Conservation (phyloP, 2,797 vertebrate species). For the Leptoclinus maculatus region DNA sequence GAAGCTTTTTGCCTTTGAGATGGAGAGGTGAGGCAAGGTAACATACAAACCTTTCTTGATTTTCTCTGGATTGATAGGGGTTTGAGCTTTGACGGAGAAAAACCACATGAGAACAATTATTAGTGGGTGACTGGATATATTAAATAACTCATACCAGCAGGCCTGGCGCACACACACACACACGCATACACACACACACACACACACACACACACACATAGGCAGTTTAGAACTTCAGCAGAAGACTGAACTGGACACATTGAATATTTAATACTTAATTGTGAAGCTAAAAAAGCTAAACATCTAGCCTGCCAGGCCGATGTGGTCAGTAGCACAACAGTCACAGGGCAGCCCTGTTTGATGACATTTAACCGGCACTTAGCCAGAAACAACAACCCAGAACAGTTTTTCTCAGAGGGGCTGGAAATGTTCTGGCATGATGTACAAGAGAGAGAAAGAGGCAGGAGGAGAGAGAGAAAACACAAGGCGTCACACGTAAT, state of each 20-base stretch:
- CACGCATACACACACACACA: neutral
- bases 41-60: constrained; percentile 80
- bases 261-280: neutral
- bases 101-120: constrained; percentile 70
- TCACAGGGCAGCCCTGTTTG: constrained; percentile 41
- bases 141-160: constrained; percentile 37
- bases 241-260: neutral
- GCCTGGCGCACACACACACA: neutral
- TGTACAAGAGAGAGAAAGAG: constrained; percentile 22
- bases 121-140: constrained; percentile 28
- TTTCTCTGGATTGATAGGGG: constrained; percentile 48
- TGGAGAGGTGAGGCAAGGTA: constrained; percentile 11
- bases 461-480: constrained; percentile 31
- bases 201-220: constrained; percentile 12
- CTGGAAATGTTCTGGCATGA: constrained; percentile 55
- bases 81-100: constrained; percentile 65
- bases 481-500: constrained; percentile 65
- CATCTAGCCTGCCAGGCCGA: constrained; percentile 15
- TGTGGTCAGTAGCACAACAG: constrained; percentile 35
- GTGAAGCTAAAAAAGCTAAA: constrained; percentile 25
- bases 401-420: constrained; percentile 48
- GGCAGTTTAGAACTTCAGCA: constrained; percentile 6
- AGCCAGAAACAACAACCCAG: constrained; percentile 45
- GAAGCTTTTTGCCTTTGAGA: constrained; percentile 20
- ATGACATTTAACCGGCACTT: constrained; percentile 57